Conservation (phyloP, 2,113 vertebrate species). For the Chloropsis hardwickii region DNA sequence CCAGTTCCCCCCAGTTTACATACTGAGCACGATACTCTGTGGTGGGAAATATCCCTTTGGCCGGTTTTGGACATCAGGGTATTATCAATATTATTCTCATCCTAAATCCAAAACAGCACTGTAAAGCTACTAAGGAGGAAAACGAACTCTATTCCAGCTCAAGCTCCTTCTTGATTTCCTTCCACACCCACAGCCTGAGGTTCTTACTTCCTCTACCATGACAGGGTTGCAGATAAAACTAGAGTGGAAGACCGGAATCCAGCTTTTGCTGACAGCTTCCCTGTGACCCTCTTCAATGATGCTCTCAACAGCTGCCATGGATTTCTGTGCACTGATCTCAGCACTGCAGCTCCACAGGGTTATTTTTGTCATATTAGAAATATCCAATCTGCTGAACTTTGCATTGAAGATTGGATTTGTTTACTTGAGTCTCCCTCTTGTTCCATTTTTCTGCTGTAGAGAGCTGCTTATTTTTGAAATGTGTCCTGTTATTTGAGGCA, state of each 20-base stretch:
- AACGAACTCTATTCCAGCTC: neutral
- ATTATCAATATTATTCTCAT: neutral
- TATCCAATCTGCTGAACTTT: neutral
- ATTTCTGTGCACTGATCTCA: neutral
- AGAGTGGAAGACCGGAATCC: neutral
- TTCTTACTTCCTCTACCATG: neutral
- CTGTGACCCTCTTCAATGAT: rapidly evolving
- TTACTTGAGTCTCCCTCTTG: neutral
- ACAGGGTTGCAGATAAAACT: neutral
- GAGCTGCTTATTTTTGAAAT: neutral
- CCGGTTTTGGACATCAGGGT: neutral
- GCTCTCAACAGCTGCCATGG: neutral
- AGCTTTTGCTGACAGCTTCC: neutral
- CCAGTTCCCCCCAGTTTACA: neutral
- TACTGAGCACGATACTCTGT: neutral
- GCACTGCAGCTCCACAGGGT: neutral
- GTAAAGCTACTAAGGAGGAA: neutral
- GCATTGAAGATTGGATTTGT: neutral
- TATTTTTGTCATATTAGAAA: neutral
- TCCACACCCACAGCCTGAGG: neutral
- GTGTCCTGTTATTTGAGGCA: neutral
- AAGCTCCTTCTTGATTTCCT: neutral
- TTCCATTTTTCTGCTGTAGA: neutral
- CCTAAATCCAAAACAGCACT: neutral
- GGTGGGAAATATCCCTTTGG: neutral